Base-by-base conservation (phyloP, 2,888 invertebrate species). In the Xestia ashworthii region DNA sequence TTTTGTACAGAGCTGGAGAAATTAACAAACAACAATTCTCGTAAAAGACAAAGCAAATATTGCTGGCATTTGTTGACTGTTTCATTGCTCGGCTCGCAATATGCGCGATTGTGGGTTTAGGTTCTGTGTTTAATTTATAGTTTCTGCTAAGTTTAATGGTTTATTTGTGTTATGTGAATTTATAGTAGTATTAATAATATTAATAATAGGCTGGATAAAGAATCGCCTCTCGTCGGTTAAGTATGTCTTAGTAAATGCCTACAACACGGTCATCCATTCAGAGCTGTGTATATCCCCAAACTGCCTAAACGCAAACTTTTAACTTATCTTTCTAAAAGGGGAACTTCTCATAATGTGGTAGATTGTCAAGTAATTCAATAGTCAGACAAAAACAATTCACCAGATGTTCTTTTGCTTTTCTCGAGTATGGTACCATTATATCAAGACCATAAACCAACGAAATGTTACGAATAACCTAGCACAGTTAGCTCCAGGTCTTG, bases 11-110 rank as follows among this genome's bases (percentile, higher is more conserved):
- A 65, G 38, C 58, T 70, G 32, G 32, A 71, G 22, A 60, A 62
- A 84, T 76, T 76, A 74, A 65, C 70, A 76, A 84, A 71, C 60
- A 84, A 71, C 38, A 70, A 58, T 69, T 72, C 74, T 75, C n/a
- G 69, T 66, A 71, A 78, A 71, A 66, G 55, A 66, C 85, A 55
- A 65, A 65, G 64, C 60, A 62, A 84, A 77, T 68, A 70, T 14
- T 74, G 55, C 58, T 55, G 70, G 58, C 38, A 80, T 71, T 82
- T 66, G 60, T 83, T 69, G 60, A 74, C 84, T 60, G 80, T 74
- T 65, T 50, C 50, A 65, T 50, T 46, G 19, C 25, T 71, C n/a
- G 41, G 25, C n/a, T 72, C 58, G 46, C 64, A 67, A 73, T 67
- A 62, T 80, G 41, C n/a, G 32, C 14, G 41, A 25, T 68, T 50